Evolutionary conservation across 2,797 vertebrate species (phyloP).

Genomic region (Centropyge bicolor): DNA sequence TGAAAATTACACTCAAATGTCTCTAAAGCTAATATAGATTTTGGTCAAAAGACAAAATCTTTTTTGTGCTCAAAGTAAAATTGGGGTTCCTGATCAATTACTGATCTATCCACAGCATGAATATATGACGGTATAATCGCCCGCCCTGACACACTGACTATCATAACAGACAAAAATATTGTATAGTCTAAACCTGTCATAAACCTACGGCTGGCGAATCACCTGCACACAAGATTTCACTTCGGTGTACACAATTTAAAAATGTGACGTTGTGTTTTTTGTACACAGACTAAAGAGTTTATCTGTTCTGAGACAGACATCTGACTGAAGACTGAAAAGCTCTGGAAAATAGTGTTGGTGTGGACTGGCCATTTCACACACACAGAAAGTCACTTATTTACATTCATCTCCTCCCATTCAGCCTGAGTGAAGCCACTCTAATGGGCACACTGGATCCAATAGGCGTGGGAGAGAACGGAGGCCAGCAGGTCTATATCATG

Average conservation of each 20-base stretch:
- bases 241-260: no score
- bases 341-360: constrained; percentile 5
- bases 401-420: constrained; percentile 67
- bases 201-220: no score
- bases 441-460: constrained; percentile 80
- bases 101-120: not conserved
- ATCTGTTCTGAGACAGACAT: constrained; percentile 11
- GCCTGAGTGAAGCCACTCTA: constrained; percentile 77
- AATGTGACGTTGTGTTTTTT: no score
- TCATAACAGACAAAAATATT: not conserved
- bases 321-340: constrained; percentile 8
- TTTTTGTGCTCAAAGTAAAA: no score
- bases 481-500: constrained; percentile 78
- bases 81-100: no score
- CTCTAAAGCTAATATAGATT: no score
- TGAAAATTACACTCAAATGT: no score
- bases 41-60: no score
- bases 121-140: not conserved
- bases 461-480: constrained; percentile 72
- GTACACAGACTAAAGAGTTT: no score
- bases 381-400: constrained; percentile 58
- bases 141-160: not conserved
- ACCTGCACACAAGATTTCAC: no score
- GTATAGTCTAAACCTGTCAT: not conserved
- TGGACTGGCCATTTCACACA: constrained; percentile 13